These are phyloP conservation scores for Polydrusus tereticollis DNA, from an alignment of 2,888 invertebrate genomes.

Conservation along the genomic window DNA sequence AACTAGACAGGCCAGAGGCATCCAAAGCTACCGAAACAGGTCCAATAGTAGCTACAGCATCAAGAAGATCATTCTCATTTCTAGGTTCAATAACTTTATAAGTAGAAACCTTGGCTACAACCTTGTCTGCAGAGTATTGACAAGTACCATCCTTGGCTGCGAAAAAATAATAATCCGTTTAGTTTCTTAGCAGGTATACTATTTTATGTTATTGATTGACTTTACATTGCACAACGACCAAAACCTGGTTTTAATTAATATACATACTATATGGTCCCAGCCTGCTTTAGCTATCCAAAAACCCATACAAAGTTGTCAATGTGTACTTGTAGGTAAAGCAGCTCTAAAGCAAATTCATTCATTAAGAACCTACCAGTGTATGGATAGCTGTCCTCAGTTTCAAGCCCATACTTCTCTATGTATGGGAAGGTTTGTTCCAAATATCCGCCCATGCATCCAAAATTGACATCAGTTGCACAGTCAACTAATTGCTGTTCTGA, in stretches of 20 bases:
- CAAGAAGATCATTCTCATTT: conserved; percentile 34
- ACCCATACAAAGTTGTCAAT: not conserved
- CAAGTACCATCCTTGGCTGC: conserved; percentile 31
- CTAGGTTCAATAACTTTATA: not conserved
- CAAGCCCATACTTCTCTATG: conserved; percentile 49
- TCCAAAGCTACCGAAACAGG: conserved; percentile 41
- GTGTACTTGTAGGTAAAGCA: not conserved
- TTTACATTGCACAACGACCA: too few species aligned
- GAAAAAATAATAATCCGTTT: not conserved
- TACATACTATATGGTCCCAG: not conserved
- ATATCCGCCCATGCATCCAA: conserved; percentile 51
- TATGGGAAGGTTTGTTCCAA: conserved; percentile 49
- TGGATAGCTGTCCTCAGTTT: conserved; percentile 51
- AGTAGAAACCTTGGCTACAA: conserved; percentile 26
- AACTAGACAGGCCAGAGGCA: conserved; percentile 23
- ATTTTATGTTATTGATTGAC: not conserved
- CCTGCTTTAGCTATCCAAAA: not conserved
- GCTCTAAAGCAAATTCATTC: too few species aligned
- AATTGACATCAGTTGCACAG: conserved; percentile 42
- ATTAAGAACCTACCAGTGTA: conserved; percentile 48
- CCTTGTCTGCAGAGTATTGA: conserved; percentile 20
- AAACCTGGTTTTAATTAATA: too few species aligned
- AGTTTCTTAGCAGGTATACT: not conserved
- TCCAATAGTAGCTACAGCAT: conserved; percentile 33
- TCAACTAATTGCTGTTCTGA: conserved; percentile 53